Base-by-base conservation (phyloP, 2,888 invertebrate genomes). In the Oasisia sp. region DNA sequence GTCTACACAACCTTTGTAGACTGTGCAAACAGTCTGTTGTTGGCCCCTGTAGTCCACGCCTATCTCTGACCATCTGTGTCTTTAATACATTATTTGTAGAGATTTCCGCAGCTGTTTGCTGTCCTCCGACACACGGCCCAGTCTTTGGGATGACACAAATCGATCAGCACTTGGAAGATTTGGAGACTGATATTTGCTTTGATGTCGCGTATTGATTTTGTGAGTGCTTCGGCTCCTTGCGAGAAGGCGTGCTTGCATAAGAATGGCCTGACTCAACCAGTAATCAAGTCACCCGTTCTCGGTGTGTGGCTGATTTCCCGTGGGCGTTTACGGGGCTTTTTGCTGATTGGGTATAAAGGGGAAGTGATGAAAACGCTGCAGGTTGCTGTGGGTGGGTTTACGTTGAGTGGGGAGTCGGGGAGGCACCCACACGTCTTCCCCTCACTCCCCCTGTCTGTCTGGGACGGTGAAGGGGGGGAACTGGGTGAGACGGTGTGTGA, bases 21-120 rank as follows among this genome's bases (percentile, higher is more conserved):
- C 74, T 9, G 19, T 56, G 56, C 19, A 19, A 56, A 56, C 11
- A 56, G 56, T 56, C 56, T 56, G 11, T 2, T 27, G 4, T 7
- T 3, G 7, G 74, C 74, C 74, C 7, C 74, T 74, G 74, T 27
- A 74, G 74, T 74, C 74, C n/a, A 27, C 0, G 19, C 27, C 27
- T 74, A 74, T 74, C 74, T 74, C n/a, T 74, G 74, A 74, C 74
- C 74, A 58, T 58, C 58, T 58, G 74, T 74, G 74, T 74, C 74
- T 74, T 74, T 74, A 74, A 74, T 74, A 74, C 74, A 74, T 74
- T 74, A 74, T 74, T 74, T 74, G 74, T 74, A 27, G 74, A 74
- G 27, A 74, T 74, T 74, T 74, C 38, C 27, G 7, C 27, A 74
- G n/a, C 74, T 7, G 27, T 74, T 74, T 74, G 74, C 27, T 27